Evolutionary conservation across 2,888 invertebrate genomes (phyloP).

Genomic region (Cactoblastis cactorum): DNA sequence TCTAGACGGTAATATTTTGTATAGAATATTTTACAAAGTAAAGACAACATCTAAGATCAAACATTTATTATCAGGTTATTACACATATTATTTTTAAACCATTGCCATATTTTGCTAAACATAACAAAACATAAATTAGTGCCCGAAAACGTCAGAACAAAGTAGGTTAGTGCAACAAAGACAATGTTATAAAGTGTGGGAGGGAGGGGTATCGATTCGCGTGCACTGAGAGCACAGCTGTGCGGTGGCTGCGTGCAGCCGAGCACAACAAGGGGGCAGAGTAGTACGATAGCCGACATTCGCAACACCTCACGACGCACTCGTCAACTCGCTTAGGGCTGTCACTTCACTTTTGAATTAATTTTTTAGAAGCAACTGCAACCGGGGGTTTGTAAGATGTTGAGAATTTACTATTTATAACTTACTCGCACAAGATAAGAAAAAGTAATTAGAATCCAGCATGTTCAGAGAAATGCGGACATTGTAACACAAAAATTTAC

Average conservation of each 20-base stretch:
- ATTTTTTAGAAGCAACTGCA: too few relatives aligned
- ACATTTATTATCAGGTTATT: too few relatives aligned
- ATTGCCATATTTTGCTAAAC: neutral
- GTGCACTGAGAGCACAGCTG: conserved; percentile 63
- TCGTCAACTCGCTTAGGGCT: conserved; percentile 45
- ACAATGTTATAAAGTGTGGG: conserved; percentile 63
- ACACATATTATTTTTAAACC: neutral
- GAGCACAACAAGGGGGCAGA: conserved; percentile 47
- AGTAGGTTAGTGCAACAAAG: conserved; percentile 73
- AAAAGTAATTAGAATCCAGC: too few relatives aligned
- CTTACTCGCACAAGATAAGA: too few relatives aligned
- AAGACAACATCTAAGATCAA: too few relatives aligned
- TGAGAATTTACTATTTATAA: too few relatives aligned
- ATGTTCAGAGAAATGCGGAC: too few relatives aligned
- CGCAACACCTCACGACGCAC: conserved; percentile 73
- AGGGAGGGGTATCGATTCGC: conserved; percentile 66
- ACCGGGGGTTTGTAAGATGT: too few relatives aligned
- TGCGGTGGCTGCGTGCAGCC: conserved; percentile 64
- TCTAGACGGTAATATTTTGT: too few relatives aligned
- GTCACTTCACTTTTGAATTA: conserved; percentile 13
- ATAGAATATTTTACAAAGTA: too few relatives aligned
- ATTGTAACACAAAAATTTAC: too few relatives aligned
- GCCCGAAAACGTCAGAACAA: conserved; percentile 32
- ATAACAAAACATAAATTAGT: neutral
- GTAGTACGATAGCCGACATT: conserved; percentile 69